These are phyloP conservation scores for Catostylus mosaicus DNA, from an alignment of 30 jellyfish, hydroid and myxozoan species.

Conservation along the genomic window DNA sequence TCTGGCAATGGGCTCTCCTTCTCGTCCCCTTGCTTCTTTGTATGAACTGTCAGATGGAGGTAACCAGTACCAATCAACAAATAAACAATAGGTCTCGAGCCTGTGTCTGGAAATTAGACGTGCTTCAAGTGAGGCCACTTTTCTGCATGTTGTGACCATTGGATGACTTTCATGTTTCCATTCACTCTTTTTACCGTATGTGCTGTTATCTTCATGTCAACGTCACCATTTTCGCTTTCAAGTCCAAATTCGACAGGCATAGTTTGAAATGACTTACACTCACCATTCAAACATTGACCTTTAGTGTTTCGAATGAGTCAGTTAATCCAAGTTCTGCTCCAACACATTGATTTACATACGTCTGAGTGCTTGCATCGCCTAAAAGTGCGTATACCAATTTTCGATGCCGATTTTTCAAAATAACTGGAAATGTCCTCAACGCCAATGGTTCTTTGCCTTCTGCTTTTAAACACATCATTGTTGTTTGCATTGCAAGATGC, in stretches of 20 bases:
- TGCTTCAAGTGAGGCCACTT: constrained; percentile 20
- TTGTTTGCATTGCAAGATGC: constrained; percentile 21
- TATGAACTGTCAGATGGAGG: constrained; percentile 35
- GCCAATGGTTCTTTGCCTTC: constrained; percentile 21
- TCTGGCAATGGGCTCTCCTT: constrained; percentile 53
- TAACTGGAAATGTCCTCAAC: constrained; percentile 60
- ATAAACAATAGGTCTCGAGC: constrained; percentile 17
- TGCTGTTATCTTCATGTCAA: constrained; percentile 31
- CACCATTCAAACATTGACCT: constrained; percentile 24
- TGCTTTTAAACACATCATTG: constrained; percentile 20
- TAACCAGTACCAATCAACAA: constrained; percentile 46
- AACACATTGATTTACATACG: constrained; percentile 51
- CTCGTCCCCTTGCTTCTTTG: constrained; percentile 24
- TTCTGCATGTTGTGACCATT: constrained; percentile 22
- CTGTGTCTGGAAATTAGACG: neutral
- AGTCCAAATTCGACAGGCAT: constrained; percentile 45
- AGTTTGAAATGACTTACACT: constrained; percentile 13
- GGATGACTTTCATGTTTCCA: constrained; percentile 51
- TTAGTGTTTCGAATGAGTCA: constrained; percentile 1
- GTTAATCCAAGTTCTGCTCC: constrained; percentile 62
- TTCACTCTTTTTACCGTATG: constrained; percentile 57
- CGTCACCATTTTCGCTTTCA: constrained; percentile 53
- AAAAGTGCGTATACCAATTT: constrained; percentile 54
- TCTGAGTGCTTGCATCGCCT: constrained; percentile 75
- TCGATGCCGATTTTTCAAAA: constrained; percentile 29